phyloP scores from a whole-genome alignment of 2,888 invertebrate species.

The Orchestes rusci region DNA sequence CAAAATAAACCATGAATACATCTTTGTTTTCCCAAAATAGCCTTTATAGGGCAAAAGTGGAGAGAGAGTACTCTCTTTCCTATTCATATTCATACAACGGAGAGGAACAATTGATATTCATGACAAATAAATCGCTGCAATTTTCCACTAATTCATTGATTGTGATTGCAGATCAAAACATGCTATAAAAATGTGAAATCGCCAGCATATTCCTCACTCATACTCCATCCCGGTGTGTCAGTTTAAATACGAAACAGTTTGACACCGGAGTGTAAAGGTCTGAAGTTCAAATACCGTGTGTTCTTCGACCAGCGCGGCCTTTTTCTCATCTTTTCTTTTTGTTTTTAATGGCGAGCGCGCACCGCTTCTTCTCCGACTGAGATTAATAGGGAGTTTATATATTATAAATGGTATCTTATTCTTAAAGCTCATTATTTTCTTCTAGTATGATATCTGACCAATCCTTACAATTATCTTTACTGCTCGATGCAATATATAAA shows the following conservation, averaged over 20 bases:
- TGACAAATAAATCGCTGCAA: too few relatives aligned
- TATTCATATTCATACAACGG: too few relatives aligned
- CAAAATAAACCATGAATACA: too few relatives aligned
- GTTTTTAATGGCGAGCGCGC: slow-evolving; percentile 24
- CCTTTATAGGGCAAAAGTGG: too few relatives aligned
- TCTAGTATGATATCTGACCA: slow-evolving; percentile 27
- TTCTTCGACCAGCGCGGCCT: slow-evolving; percentile 11
- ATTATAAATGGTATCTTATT: slow-evolving; percentile 32
- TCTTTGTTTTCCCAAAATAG: too few relatives aligned
- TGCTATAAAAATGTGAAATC: too few relatives aligned
- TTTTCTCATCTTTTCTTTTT: slow-evolving; percentile 27
- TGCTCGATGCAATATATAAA: slow-evolving; percentile 28
- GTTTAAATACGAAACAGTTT: slow-evolving; percentile 29
- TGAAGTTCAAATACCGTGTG: slow-evolving; percentile 39
- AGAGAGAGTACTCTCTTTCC: too few relatives aligned
- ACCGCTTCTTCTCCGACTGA: slow-evolving; percentile 31
- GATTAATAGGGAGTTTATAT: slow-evolving; percentile 37
- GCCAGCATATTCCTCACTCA: too few relatives aligned
- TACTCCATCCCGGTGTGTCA: too few relatives aligned
- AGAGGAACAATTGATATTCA: too few relatives aligned
- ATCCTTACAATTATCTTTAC: slow-evolving; percentile 27
- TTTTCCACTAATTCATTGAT: too few relatives aligned
- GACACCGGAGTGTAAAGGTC: slow-evolving; percentile 38
- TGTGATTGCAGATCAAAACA: too few relatives aligned
- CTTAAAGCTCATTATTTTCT: slow-evolving; percentile 27